Percentiles rank a stretch among this genome's conserved stretches.
phyloP scores from a whole-genome alignment of 2,797 vertebrate species.

The Pogoniulus pusillus region DNA sequence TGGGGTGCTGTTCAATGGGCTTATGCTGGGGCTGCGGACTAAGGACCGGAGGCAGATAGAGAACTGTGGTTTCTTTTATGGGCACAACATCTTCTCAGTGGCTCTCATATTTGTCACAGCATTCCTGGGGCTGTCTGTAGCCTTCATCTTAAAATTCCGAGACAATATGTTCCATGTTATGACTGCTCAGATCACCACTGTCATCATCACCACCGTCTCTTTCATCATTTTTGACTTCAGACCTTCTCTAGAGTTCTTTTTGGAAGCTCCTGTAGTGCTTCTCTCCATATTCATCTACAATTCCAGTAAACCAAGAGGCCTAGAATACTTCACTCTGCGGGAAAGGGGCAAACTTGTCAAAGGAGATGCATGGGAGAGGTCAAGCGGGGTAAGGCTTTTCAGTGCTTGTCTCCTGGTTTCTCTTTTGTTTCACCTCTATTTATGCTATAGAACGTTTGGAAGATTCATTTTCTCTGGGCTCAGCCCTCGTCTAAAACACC shows the following conservation, averaged over 20 bases:
- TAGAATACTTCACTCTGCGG: slow-evolving; percentile 79
- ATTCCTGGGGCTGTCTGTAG: slow-evolving; percentile 90
- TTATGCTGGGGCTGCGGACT: slow-evolving; percentile 82
- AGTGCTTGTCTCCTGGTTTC: not conserved
- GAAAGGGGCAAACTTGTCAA: slow-evolving; percentile 86
- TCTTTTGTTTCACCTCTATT: not conserved
- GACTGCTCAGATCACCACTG: slow-evolving; percentile 93
- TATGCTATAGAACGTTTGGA: not conserved
- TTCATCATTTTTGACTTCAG: slow-evolving; percentile 91
- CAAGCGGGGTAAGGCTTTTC: slow-evolving; percentile 87
- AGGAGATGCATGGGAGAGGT: slow-evolving; percentile 87
- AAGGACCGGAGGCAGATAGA: slow-evolving; percentile 83
- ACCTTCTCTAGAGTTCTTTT: slow-evolving; percentile 92
- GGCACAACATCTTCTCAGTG: slow-evolving; percentile 91
- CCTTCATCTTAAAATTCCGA: slow-evolving; percentile 97
- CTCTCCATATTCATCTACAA: slow-evolving; percentile 96
- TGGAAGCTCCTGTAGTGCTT: slow-evolving; percentile 92
- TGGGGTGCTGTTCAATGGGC: slow-evolving; percentile 89
- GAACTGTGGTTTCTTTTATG: slow-evolving; percentile 92
- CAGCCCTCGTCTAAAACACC: not conserved
- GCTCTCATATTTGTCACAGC: slow-evolving; percentile 91
- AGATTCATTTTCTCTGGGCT: not conserved
- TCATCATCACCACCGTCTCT: slow-evolving; percentile 89
- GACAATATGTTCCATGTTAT: slow-evolving; percentile 99
- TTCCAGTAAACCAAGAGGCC: slow-evolving; percentile 79